phyloP scores from a whole-genome alignment of 1,140 invertebrate species.

The Doryteuthis pealeii region DNA sequence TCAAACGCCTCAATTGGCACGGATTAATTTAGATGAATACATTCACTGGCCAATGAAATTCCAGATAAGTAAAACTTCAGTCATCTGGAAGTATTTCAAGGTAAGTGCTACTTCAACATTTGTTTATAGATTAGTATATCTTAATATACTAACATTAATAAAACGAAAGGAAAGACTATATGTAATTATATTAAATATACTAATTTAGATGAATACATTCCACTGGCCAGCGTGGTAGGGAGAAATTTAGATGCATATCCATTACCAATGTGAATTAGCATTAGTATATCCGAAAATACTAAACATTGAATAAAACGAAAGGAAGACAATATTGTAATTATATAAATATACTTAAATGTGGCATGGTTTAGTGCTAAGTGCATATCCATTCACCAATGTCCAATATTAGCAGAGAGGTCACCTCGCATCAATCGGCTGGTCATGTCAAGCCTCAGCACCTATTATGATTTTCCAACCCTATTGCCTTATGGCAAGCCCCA shows the following conservation, averaged over 20 bases:
- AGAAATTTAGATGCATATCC: neutral
- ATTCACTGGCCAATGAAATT: slow-evolving; percentile 37
- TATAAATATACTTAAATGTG: too few relatives aligned
- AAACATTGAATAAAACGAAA: too few relatives aligned
- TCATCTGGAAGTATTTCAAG: slow-evolving; percentile 48
- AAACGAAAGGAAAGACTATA: neutral
- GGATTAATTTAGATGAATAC: slow-evolving; percentile 30
- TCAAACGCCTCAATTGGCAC: slow-evolving; percentile 25
- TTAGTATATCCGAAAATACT: neutral
- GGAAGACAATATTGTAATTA: too few relatives aligned
- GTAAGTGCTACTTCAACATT: slow-evolving; percentile 22
- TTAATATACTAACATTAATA: neutral
- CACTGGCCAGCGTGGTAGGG: neutral
- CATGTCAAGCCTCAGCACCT: too few relatives aligned
- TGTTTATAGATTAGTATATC: neutral
- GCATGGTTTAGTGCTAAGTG: too few relatives aligned
- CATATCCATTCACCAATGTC: too few relatives aligned
- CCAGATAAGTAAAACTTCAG: slow-evolving; percentile 38
- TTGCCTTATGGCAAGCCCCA: too few relatives aligned
- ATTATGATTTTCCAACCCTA: too few relatives aligned
- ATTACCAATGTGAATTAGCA: neutral
- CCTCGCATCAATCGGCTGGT: too few relatives aligned
- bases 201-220: neutral
- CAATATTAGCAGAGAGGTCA: too few relatives aligned
- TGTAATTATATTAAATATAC: slow-evolving; percentile 1